Evolutionary conservation across 2,113 vertebrate species (phyloP).

Genomic region (Psophia crepitans): DNA sequence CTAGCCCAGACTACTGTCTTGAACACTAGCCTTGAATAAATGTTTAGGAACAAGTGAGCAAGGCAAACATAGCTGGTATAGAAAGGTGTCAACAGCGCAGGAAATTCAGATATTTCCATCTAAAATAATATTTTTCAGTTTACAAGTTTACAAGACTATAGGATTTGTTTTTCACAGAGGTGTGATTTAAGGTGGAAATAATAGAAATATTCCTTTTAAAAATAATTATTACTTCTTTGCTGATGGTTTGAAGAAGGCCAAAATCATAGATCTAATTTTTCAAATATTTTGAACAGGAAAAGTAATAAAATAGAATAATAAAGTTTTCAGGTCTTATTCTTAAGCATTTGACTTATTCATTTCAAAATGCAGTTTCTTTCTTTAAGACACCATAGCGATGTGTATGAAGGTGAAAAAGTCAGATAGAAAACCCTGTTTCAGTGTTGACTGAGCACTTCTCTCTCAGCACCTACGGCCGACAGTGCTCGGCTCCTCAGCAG

Average conservation of each 20-base stretch:
- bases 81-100: neutral
- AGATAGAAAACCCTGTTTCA: neutral
- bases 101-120: neutral
- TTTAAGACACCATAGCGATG: neutral
- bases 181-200: neutral
- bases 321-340: neutral
- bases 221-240: neutral
- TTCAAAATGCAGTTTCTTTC: neutral
- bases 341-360: neutral
- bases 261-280: neutral
- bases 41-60: neutral
- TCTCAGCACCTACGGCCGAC: neutral
- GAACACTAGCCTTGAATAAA: neutral
- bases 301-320: neutral
- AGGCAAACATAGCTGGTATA: neutral
- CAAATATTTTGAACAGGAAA: neutral
- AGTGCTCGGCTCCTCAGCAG: neutral
- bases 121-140: neutral
- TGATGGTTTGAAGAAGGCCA: neutral
- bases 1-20: neutral
- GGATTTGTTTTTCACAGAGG: neutral
- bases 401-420: neutral
- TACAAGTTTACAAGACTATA: neutral
- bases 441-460: neutral
- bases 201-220: neutral